Percentiles rank a stretch among this genome's conserved stretches.
phyloP scores from a whole-genome alignment of 2,797 vertebrate genomes.

The Nasua narica region DNA sequence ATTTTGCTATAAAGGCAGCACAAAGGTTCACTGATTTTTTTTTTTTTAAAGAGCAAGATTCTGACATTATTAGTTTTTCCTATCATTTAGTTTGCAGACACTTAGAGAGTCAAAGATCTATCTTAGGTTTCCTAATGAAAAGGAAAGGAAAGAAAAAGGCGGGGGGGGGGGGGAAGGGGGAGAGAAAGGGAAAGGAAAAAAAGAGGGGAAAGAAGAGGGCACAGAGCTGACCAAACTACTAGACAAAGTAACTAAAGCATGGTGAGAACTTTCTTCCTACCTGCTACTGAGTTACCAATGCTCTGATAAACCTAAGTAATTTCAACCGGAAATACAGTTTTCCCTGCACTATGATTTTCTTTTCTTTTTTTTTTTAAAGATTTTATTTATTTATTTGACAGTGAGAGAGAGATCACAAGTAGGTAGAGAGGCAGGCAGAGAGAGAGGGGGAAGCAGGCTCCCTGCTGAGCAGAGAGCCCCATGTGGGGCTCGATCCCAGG shows the following conservation, averaged over 20 bases:
- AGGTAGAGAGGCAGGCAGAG: too few relatives aligned
- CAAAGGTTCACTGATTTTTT: not conserved
- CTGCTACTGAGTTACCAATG: not conserved
- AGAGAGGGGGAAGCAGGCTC: too few relatives aligned
- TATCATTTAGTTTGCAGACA: not conserved
- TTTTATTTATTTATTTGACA: too few relatives aligned
- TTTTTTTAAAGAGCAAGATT: constrained; percentile 3
- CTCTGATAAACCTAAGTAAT: not conserved
- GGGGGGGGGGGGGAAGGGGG: too few relatives aligned
- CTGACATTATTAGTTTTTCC: not conserved
- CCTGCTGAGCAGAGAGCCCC: too few relatives aligned
- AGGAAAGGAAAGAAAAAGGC: not conserved
- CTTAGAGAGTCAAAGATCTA: not conserved
- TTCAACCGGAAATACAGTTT: not conserved
- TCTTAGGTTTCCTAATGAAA: not conserved
- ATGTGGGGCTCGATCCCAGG: too few relatives aligned
- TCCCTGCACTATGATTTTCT: not conserved
- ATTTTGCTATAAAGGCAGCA: not conserved
- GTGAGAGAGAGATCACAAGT: too few relatives aligned
- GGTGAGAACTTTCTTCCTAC: not conserved
- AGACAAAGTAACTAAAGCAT: not conserved
- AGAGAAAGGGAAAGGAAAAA: not conserved
- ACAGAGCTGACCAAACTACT: not conserved
- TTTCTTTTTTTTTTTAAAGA: too few relatives aligned
- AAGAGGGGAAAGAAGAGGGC: accelerated